Percentiles rank a stretch among this genome's conserved stretches.
phyloP scores from a whole-genome alignment of 2,888 invertebrate species.

The Elegia similella region DNA sequence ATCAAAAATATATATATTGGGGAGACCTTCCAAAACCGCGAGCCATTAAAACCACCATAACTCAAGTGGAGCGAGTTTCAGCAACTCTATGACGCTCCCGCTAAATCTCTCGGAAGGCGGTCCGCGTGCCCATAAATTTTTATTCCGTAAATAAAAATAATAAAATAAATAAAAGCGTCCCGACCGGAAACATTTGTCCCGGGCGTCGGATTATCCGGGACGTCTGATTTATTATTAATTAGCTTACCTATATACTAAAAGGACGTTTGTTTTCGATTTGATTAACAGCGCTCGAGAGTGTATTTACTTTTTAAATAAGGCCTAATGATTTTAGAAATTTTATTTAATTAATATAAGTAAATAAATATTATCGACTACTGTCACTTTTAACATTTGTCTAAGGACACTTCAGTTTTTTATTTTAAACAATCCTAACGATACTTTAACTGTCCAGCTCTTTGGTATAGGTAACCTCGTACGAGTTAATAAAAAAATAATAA shows the following conservation, averaged over 20 bases:
- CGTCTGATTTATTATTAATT: slow-evolving; percentile 79
- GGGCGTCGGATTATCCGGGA: slow-evolving; percentile 70
- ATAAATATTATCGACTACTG: too few relatives aligned
- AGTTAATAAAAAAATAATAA: too few relatives aligned
- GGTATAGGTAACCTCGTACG: too few relatives aligned
- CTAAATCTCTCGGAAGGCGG: slow-evolving; percentile 80
- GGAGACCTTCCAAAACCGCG: slow-evolving; percentile 56
- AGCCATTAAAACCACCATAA: slow-evolving; percentile 71
- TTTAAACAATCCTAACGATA: too few relatives aligned
- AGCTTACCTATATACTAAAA: slow-evolving; percentile 38
- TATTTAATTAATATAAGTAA: too few relatives aligned
- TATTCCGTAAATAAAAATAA: slow-evolving; percentile 78
- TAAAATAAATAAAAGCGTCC: slow-evolving; percentile 71
- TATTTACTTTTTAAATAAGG: not conserved
- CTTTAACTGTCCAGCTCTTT: too few relatives aligned
- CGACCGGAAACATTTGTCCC: slow-evolving; percentile 78
- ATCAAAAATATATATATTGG: slow-evolving; percentile 62
- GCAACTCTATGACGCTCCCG: slow-evolving; percentile 76
- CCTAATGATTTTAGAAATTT: not conserved
- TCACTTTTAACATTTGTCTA: too few relatives aligned
- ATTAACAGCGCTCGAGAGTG: not conserved
- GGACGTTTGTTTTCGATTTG: not conserved
- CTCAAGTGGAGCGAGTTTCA: slow-evolving; percentile 70
- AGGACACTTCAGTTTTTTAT: too few relatives aligned
- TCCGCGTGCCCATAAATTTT: slow-evolving; percentile 71